These are phyloP conservation scores for Apistogramma diplotaenia DNA, from an alignment of 2,113 vertebrate genomes.

Conservation along the genomic window DNA sequence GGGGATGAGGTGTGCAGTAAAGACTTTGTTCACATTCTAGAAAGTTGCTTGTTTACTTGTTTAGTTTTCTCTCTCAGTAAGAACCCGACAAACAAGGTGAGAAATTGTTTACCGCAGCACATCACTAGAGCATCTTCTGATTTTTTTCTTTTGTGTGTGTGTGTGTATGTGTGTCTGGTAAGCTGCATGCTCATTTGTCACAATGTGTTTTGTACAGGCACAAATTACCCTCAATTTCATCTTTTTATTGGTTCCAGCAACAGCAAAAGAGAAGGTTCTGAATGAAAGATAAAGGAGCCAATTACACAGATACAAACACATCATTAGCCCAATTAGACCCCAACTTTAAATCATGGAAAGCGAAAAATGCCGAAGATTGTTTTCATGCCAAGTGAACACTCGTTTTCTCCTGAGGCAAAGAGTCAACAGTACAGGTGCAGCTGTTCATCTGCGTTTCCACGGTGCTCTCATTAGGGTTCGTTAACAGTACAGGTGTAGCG, in stretches of 20 bases:
- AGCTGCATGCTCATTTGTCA: slow-evolving; percentile 30
- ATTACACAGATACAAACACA: slow-evolving; percentile 48
- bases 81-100: background rate
- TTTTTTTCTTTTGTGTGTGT: background rate
- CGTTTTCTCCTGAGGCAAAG: slow-evolving; percentile 37
- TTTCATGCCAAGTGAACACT: slow-evolving; percentile 51
- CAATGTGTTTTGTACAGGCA: slow-evolving; percentile 24
- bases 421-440: slow-evolving; percentile 65
- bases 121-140: background rate
- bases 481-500: slow-evolving; percentile 71
- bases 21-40: slow-evolving; percentile 11
- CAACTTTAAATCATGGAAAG: slow-evolving; percentile 36
- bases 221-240: slow-evolving; percentile 54
- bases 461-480: slow-evolving; percentile 67
- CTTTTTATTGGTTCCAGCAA: slow-evolving; percentile 8
- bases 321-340: slow-evolving; percentile 57
- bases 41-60: slow-evolving; percentile 28
- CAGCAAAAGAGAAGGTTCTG: slow-evolving; percentile 17
- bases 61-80: slow-evolving; percentile 3
- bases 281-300: slow-evolving; percentile 47
- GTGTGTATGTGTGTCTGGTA: background rate
- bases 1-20: slow-evolving; percentile 3
- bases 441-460: slow-evolving; percentile 64
- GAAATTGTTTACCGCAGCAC: background rate
- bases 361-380: slow-evolving; percentile 40